Percentiles rank a stretch among this genome's conserved stretches.
Evolutionary conservation across 2,113 vertebrate species (phyloP).

Genomic region (Coryphaenoides rupestris): DNA sequence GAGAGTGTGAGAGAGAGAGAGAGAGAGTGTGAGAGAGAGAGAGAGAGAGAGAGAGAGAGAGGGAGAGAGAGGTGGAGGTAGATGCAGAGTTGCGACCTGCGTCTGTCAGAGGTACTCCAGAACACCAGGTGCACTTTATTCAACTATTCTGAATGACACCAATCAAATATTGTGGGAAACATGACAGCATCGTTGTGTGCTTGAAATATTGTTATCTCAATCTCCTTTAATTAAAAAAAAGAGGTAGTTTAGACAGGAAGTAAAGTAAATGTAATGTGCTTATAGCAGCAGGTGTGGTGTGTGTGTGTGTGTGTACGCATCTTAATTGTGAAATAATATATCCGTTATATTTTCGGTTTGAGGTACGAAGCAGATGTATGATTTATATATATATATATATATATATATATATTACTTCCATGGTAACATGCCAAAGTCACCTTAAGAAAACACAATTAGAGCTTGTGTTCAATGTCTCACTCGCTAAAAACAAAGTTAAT

Average conservation of each 20-base stretch:
- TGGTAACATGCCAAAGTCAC: conserved; percentile 73
- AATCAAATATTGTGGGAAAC: background rate
- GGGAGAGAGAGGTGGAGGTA: no score
- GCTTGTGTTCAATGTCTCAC: conserved; percentile 64
- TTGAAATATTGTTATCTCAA: conserved; percentile 11
- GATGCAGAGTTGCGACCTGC: conserved; percentile 29
- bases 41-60: conserved; percentile 1
- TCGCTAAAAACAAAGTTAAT: conserved; percentile 75
- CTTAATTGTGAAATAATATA: conserved; percentile 28
- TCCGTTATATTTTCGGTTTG: conserved; percentile 46
- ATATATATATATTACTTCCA: conserved; percentile 51
- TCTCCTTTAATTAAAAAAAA: background rate
- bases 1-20: no score
- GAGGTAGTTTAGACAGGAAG: background rate
- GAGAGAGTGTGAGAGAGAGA: no score
- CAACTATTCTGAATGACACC: no score
- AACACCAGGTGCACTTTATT: conserved; percentile 20
- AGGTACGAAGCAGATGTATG: conserved; percentile 29
- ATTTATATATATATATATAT: conserved; percentile 56
- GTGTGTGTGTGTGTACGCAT: conserved; percentile 16
- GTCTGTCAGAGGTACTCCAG: conserved; percentile 38
- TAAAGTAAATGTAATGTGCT: conserved; percentile 19
- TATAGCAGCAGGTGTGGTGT: conserved; percentile 7
- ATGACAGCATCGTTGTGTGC: background rate
- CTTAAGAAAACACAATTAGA: conserved; percentile 61